Percentiles rank a stretch among this genome's conserved stretches.
Conservation (phyloP, 2,113 vertebrate genomes). For the Colinus virginianus region DNA sequence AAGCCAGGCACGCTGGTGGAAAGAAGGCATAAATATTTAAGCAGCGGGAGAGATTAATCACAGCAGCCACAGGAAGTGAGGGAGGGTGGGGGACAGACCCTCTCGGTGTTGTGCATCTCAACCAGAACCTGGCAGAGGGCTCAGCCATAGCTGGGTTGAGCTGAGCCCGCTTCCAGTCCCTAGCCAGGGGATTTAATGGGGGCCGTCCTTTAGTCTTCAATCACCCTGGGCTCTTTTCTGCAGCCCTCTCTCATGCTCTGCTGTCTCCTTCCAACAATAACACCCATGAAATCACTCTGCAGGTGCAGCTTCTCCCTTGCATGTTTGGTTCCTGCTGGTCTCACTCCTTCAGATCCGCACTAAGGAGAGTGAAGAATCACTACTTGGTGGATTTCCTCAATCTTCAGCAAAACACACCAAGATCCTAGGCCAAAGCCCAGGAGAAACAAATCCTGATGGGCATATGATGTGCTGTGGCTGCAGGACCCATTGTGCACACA, state of each 20-base stretch:
- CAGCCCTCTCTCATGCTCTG: not conserved
- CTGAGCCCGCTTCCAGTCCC: accelerated
- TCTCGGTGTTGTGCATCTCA: not conserved
- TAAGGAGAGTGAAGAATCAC: accelerated
- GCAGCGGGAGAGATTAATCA: not conserved
- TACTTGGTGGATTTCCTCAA: not conserved
- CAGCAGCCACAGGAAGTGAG: accelerated
- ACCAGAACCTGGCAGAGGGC: accelerated
- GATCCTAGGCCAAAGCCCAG: not conserved
- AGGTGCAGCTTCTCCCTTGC: not conserved
- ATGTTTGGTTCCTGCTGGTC: not conserved
- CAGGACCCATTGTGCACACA: not conserved
- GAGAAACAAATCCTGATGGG: not conserved
- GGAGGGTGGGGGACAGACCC: not conserved
- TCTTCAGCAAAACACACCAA: not conserved
- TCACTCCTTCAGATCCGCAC: accelerated
- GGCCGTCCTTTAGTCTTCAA: not conserved
- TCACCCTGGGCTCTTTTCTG: not conserved
- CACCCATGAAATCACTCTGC: not conserved
- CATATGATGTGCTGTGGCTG: not conserved
- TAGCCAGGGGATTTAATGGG: slow-evolving; percentile 5
- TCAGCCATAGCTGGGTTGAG: not conserved
- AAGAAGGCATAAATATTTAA: slow-evolving; percentile 57
- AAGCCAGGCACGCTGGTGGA: slow-evolving; percentile 11
- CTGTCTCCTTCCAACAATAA: not conserved